Percentiles rank a stretch among this genome's conserved stretches.
Evolutionary conservation across 2,888 invertebrate genomes (phyloP).

Genomic region (Scaptomyza polygonia): DNA sequence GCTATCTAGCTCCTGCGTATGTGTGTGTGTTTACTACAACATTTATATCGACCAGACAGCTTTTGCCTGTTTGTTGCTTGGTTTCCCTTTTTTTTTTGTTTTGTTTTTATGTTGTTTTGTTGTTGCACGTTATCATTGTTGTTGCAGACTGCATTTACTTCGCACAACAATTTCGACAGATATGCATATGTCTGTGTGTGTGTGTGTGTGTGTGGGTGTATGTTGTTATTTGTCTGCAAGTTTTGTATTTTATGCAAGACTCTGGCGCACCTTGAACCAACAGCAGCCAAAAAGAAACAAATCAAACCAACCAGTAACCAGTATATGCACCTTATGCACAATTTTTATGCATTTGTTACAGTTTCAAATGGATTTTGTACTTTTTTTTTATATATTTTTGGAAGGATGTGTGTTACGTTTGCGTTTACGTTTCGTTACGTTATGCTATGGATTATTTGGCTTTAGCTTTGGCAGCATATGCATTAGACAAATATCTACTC

Average conservation of each 20-base stretch:
- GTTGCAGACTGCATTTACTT: constrained; percentile 61
- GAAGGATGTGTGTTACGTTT: constrained; percentile 48
- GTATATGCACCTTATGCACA: constrained; percentile 34
- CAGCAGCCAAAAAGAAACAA: constrained; percentile 5
- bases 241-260: constrained; percentile 60
- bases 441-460: constrained; percentile 56
- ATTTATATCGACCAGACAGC: constrained; percentile 56
- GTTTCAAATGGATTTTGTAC: constrained; percentile 67
- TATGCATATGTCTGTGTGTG: constrained; percentile 39
- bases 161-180: constrained; percentile 48
- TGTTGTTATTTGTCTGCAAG: constrained; percentile 54
- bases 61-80: constrained; percentile 47
- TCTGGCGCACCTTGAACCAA: constrained; percentile 53
- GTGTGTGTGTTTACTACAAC: constrained; percentile 49
- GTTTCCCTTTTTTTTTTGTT: constrained; percentile 39
- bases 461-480: constrained; percentile 53
- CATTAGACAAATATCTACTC: constrained; percentile 59
- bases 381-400: constrained; percentile 8
- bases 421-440: constrained; percentile 54
- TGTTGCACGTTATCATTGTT: constrained; percentile 69
- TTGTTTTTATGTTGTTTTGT: constrained; percentile 17
- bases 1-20: constrained; percentile 43
- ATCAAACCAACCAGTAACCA: not conserved
- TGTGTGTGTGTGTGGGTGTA: constrained; percentile 18
- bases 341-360: constrained; percentile 70